Percentiles rank a stretch among this genome's conserved stretches.
Evolutionary conservation across 2,888 invertebrate genomes (phyloP).

Genomic region (Catocala sponsa): DNA sequence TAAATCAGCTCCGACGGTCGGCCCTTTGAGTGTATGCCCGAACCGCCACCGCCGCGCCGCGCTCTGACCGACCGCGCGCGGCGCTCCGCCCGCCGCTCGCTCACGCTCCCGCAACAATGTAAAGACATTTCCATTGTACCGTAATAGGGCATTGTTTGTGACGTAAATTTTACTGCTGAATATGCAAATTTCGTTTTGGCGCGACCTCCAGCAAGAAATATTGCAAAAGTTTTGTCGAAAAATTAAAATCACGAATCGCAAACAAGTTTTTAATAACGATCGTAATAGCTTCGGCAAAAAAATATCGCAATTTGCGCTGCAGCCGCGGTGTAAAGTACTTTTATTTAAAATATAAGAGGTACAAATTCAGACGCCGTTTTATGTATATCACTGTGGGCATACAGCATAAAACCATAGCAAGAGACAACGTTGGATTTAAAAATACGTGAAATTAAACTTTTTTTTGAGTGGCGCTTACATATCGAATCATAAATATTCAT

Average conservation of each 20-base stretch:
- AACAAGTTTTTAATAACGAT: conserved; percentile 72
- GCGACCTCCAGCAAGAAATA: conserved; percentile 80
- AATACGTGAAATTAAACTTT: conserved; percentile 51
- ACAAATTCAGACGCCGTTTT: conserved; percentile 15
- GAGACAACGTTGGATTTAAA: conserved; percentile 51
- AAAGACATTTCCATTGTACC: conserved; percentile 85
- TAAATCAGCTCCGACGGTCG: conserved; percentile 79
- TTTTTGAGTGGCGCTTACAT: conserved; percentile 60
- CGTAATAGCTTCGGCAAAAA: conserved; percentile 58
- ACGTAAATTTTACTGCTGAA: conserved; percentile 85
- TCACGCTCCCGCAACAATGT: conserved; percentile 74
- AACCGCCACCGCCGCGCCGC: conserved; percentile 46
- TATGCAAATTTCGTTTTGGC: conserved; percentile 83
- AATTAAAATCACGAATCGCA: conserved; percentile 81
- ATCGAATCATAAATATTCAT: conserved; percentile 69
- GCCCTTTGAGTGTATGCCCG: conserved; percentile 65
- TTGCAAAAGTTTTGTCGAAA: conserved; percentile 82
- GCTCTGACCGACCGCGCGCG: conserved; percentile 35
- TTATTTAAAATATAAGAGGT: conserved; percentile 35
- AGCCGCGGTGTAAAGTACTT: conserved; percentile 34
- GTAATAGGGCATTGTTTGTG: conserved; percentile 85
- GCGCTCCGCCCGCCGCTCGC: conserved; percentile 37
- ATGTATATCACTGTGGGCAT: conserved; percentile 21
- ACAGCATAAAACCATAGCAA: conserved; percentile 47
- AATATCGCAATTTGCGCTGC: conserved; percentile 45